phyloP scores from a whole-genome alignment of 1,140 invertebrate species.

The Nymphalis io region DNA sequence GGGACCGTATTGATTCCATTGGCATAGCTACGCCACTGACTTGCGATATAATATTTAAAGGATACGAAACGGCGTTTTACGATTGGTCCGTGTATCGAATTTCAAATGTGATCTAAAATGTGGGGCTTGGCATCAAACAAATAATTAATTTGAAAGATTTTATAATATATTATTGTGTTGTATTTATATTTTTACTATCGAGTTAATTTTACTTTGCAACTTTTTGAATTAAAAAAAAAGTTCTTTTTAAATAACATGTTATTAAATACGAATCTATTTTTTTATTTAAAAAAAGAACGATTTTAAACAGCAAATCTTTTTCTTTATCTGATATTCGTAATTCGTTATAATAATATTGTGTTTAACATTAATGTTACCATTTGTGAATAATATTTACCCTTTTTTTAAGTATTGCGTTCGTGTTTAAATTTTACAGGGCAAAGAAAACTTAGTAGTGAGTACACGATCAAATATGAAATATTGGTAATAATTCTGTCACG shows the following conservation, averaged over 20 bases:
- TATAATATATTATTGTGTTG: too few species aligned
- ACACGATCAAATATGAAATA: conserved; percentile 56
- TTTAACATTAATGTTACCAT: conserved; percentile 46
- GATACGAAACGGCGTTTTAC: too few species aligned
- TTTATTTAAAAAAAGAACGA: conserved; percentile 17
- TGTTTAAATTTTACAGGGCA: conserved; percentile 84
- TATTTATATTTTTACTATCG: too few species aligned
- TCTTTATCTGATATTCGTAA: conserved; percentile 11
- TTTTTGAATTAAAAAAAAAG: not conserved
- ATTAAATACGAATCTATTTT: conserved; percentile 22
- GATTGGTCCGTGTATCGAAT: too few species aligned
- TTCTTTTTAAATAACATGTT: conserved; percentile 13
- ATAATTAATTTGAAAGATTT: too few species aligned
- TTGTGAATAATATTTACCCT: conserved; percentile 66
- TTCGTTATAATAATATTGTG: conserved; percentile 37
- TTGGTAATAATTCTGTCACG: conserved; percentile 50
- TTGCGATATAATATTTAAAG: too few species aligned
- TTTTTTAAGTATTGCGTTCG: conserved; percentile 61
- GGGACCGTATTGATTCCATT: too few species aligned
- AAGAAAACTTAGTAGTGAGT: conserved; percentile 89
- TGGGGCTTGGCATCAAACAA: too few species aligned
- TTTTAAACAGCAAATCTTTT: conserved; percentile 32
- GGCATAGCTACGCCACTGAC: too few species aligned
- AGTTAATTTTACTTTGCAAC: too few species aligned
- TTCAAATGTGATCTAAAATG: too few species aligned